A percentile compares a stretch with the other conserved stretches of the same genome.
Conservation (phyloP, 2,888 invertebrate genomes). For the Latheticus oryzae region DNA sequence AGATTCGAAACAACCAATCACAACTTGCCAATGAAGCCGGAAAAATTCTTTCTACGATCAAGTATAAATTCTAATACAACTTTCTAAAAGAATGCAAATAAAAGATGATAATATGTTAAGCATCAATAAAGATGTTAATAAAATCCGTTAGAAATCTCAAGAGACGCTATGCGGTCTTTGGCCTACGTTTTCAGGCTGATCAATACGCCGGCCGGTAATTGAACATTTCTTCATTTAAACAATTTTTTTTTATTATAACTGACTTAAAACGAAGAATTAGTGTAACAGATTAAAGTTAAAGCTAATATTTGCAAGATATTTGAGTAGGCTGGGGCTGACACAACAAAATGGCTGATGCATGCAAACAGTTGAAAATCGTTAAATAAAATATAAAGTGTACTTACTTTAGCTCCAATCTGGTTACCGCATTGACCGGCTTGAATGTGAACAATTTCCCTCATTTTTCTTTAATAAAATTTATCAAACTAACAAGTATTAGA, state of each 20-base stretch:
- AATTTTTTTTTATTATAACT: no score
- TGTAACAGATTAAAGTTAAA: no score
- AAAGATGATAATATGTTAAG: no score
- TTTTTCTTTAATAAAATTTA: conserved; percentile 60
- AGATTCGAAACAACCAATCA: no score
- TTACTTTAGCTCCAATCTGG: conserved; percentile 93
- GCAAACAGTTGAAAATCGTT: conserved; percentile 7
- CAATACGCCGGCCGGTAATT: conserved; percentile 51
- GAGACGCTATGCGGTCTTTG: conserved; percentile 42
- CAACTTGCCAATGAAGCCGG: no score
- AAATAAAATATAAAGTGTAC: conserved; percentile 42
- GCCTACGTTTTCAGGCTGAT: conserved; percentile 51
- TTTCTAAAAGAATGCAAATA: no score
- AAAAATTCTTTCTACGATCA: no score
- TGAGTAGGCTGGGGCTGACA: conserved; percentile 1
- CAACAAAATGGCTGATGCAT: conserved; percentile 34
- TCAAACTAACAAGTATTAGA: conserved; percentile 50
- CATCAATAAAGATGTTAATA: no score
- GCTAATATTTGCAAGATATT: not conserved
- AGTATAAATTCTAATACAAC: no score
- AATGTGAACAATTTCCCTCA: conserved; percentile 94
- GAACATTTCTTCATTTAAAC: conserved; percentile 13
- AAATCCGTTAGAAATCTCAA: conserved; percentile 16
- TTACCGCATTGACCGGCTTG: conserved; percentile 84
- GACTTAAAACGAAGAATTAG: no score